These are phyloP conservation scores for Doris montereyensis DNA, from an alignment of 2,888 invertebrate species.

Conservation along the genomic window DNA sequence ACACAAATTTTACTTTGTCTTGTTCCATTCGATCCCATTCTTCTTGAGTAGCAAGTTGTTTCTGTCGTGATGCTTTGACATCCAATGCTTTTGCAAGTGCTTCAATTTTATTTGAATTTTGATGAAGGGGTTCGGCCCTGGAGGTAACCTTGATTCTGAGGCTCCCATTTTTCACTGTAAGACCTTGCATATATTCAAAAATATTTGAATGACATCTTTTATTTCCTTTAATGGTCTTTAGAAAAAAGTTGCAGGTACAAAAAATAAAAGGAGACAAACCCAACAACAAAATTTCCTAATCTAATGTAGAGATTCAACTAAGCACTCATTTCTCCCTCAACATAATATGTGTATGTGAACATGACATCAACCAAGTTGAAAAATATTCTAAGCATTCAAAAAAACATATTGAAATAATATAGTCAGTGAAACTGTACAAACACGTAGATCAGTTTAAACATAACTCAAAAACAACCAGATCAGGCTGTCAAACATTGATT, in stretches of 20 bases:
- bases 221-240: neutral
- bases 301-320: too few species aligned
- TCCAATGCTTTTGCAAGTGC: constrained; percentile 54
- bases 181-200: too few species aligned
- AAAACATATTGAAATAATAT: too few species aligned
- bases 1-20: constrained; percentile 49
- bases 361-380: too few species aligned
- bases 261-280: neutral
- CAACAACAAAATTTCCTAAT: neutral
- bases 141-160: constrained; percentile 24
- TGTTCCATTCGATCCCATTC: constrained; percentile 53
- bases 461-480: too few species aligned
- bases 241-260: neutral
- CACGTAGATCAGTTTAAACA: too few species aligned
- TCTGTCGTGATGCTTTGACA: constrained; percentile 51
- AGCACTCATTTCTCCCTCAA: too few species aligned
- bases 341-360: too few species aligned
- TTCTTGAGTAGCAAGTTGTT: constrained; percentile 43
- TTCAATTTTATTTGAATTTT: constrained; percentile 54
- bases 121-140: constrained; percentile 42
- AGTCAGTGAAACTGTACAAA: too few species aligned
- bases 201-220: too few species aligned
- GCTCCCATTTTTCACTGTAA: constrained; percentile 24
- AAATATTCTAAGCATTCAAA: too few species aligned
- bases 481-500: too few species aligned